Conservation (phyloP, 2,888 invertebrate species). For the Halictus quadricinctus region DNA sequence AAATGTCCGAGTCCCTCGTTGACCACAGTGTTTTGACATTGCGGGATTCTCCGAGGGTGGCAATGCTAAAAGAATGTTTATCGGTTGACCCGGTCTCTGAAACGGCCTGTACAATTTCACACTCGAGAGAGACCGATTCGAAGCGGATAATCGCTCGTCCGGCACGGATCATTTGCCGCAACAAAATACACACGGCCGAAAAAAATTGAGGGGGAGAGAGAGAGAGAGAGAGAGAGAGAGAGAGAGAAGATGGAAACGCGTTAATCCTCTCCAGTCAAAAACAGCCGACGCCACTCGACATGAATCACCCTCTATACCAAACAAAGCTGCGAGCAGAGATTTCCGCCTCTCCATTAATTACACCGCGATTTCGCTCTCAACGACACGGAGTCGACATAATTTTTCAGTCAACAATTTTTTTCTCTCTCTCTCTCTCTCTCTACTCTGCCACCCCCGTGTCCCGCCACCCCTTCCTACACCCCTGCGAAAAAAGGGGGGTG, state of each 20-base stretch:
- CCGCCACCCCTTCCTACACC: neutral
- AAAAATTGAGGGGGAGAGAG: neutral
- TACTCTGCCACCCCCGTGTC: neutral
- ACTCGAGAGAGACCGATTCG: neutral
- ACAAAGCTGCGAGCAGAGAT: slow-evolving; percentile 14
- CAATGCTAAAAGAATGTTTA: neutral
- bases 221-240: neutral
- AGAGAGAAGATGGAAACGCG: neutral
- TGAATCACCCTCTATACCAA: slow-evolving; percentile 16
- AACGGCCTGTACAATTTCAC: neutral
- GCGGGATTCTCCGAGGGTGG: neutral
- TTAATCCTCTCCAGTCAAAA: slow-evolving; percentile 9
- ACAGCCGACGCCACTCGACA: neutral
- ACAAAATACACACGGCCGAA: neutral
- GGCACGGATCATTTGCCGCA: slow-evolving; percentile 10
- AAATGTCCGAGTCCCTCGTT: neutral
- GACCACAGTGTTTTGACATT: neutral
- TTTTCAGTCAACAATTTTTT: slow-evolving; percentile 20
- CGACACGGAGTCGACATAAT: slow-evolving; percentile 18
- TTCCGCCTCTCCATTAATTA: slow-evolving; percentile 25
- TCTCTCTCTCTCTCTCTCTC: neutral
- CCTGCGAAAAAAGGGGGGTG: neutral
- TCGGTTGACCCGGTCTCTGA: neutral
- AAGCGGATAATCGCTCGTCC: neutral
- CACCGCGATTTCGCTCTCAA: slow-evolving; percentile 16